Conservation (phyloP, 1,140 invertebrate species). For the Daktulosphaira vitifoliae region DNA sequence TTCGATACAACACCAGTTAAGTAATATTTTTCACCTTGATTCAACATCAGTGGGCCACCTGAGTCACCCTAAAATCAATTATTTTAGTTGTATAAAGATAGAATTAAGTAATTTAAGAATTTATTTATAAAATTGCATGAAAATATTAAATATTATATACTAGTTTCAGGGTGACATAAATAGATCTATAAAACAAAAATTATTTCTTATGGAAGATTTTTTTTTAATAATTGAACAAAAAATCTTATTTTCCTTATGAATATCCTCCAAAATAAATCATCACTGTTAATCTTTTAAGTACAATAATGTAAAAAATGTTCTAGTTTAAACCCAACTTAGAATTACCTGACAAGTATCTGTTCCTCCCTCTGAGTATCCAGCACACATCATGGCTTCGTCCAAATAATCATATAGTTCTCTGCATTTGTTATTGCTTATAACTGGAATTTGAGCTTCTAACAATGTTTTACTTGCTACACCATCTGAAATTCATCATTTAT, state of each 20-base stretch:
- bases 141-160: too few relatives aligned
- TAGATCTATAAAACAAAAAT: too few relatives aligned
- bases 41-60: conserved; percentile 70
- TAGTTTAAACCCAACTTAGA: too few relatives aligned
- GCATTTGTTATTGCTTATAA: conserved; percentile 55
- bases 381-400: conserved; percentile 58
- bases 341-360: conserved; percentile 70
- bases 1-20: conserved; percentile 65
- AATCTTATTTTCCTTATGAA: neutral
- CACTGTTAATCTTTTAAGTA: neutral
- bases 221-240: too few relatives aligned
- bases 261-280: neutral
- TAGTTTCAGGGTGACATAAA: too few relatives aligned
- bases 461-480: conserved; percentile 55
- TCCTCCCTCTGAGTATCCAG: conserved; percentile 59
- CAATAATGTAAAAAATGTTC: too few relatives aligned
- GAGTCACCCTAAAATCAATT: conserved; percentile 68
- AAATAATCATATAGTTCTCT: conserved; percentile 54
- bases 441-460: conserved; percentile 60
- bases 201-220: too few relatives aligned
- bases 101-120: too few relatives aligned
- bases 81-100: too few relatives aligned
- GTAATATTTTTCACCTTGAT: conserved; percentile 46
- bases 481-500: conserved; percentile 45
- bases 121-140: too few relatives aligned